A percentile compares a stretch with the other conserved stretches of the same genome.
These are phyloP conservation scores for Anseranas semipalmata DNA, from an alignment of 2,113 vertebrate species.

Conservation along the genomic window DNA sequence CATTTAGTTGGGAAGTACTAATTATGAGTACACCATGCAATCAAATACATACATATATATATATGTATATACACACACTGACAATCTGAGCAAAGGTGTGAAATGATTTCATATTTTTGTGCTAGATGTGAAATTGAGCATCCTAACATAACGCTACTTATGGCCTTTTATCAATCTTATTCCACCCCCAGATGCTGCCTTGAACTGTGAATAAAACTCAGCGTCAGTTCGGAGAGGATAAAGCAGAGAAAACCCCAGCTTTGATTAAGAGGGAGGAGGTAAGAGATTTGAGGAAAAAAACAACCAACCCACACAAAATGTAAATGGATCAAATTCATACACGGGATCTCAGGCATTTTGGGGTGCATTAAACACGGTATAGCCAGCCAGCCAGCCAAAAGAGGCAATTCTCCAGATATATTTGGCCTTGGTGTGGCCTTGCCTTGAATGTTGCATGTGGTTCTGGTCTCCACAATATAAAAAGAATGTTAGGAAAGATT, in stretches of 20 bases:
- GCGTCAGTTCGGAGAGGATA: background rate
- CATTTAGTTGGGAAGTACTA: background rate
- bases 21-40: rapidly evolving
- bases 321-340: background rate
- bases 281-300: background rate
- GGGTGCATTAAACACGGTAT: background rate
- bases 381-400: background rate
- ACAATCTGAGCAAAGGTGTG: background rate
- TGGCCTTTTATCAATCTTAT: background rate
- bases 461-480: too few relatives aligned
- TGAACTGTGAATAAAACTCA: background rate
- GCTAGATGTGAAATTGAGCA: background rate
- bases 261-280: background rate
- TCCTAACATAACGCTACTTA: background rate
- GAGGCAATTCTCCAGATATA: background rate
- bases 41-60: background rate
- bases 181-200: background rate
- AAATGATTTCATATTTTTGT: background rate
- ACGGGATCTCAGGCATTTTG: background rate
- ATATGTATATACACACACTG: background rate
- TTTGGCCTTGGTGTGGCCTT: background rate
- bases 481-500: too few relatives aligned
- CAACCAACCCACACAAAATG: background rate
- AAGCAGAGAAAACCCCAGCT: background rate
- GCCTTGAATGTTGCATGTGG: background rate